Evolutionary conservation across 2,888 invertebrate genomes (phyloP).

Genomic region (Syrista parreyssii): DNA sequence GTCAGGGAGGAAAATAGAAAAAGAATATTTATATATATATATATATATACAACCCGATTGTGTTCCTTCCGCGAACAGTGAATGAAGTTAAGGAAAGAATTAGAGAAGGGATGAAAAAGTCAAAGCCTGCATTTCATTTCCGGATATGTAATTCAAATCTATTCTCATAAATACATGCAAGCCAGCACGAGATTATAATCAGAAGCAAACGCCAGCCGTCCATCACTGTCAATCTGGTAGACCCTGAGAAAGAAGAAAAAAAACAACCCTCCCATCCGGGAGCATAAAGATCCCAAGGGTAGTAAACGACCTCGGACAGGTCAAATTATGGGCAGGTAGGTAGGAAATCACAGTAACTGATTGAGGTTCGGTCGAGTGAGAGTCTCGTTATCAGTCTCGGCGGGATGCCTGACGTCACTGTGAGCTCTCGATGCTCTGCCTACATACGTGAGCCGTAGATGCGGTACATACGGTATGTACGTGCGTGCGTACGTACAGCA

Average conservation of each 20-base stretch:
- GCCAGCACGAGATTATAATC: conserved; percentile 50
- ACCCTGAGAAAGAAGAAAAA: neutral
- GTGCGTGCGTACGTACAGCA: neutral
- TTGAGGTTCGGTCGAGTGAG: neutral
- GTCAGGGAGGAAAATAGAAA: too few relatives aligned
- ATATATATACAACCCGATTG: neutral
- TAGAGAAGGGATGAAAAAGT: neutral
- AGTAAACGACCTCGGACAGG: neutral
- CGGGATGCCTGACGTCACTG: neutral
- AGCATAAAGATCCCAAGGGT: neutral
- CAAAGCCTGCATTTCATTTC: conserved; percentile 4
- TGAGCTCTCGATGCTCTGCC: neutral
- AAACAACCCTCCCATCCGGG: neutral
- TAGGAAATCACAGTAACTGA: neutral
- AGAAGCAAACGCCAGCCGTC: conserved; percentile 42
- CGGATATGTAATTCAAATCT: conserved; percentile 2
- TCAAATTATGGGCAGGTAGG: neutral
- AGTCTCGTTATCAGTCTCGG: neutral
- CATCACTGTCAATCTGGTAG: conserved; percentile 32
- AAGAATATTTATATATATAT: neutral
- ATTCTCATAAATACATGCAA: neutral
- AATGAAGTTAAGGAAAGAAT: neutral
- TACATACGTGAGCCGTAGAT: neutral
- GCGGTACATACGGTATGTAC: neutral
- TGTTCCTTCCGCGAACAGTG: neutral